Percentiles rank a stretch among this genome's conserved stretches.
Conservation (phyloP, 1,140 invertebrate species). For the Ceratosolen fusciceps region DNA sequence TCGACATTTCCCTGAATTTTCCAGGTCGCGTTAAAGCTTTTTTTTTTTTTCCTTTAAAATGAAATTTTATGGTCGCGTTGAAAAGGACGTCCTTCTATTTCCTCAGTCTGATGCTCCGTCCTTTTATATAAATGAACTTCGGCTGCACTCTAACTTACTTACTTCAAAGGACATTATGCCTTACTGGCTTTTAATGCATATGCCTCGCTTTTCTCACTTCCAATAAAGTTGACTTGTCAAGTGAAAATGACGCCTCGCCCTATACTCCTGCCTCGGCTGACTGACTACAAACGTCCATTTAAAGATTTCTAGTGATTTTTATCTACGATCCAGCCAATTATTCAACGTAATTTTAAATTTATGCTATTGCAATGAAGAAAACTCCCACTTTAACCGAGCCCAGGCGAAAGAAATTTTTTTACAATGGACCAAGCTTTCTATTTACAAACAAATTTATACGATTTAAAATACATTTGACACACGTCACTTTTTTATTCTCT, state of each 20-base stretch:
- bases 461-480: no score
- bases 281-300: background rate
- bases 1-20: constrained; percentile 31
- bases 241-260: background rate
- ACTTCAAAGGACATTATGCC: background rate
- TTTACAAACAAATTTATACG: background rate
- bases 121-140: constrained; percentile 25
- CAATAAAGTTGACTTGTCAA: constrained; percentile 11
- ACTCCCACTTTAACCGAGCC: background rate
- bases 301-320: background rate
- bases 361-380: background rate
- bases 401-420: background rate
- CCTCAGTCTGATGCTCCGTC: background rate
- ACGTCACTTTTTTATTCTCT: no score
- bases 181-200: constrained; percentile 9
- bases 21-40: background rate
- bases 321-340: background rate
- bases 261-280: background rate
- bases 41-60: constrained; percentile 22
- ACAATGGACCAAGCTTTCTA: background rate
- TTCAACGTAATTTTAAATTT: background rate
- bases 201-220: background rate
- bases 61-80: constrained; percentile 34
- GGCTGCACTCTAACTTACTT: constrained; percentile 7
- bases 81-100: background rate